Percentiles rank a stretch among this genome's conserved stretches.
Conservation (phyloP, 2,888 invertebrate species). For the Dicyrtomina minuta region DNA sequence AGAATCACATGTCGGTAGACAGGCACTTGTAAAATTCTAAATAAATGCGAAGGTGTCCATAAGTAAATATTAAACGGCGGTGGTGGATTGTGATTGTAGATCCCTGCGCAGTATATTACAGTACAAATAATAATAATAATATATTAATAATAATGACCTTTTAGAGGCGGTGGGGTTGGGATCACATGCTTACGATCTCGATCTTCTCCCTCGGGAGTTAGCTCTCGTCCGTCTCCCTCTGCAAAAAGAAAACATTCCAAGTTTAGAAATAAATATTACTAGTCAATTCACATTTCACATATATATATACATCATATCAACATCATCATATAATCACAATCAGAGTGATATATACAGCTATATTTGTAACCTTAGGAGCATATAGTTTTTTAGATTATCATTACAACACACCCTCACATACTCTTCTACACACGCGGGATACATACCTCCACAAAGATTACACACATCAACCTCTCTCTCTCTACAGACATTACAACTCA, state of each 20-base stretch:
- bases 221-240: constrained; percentile 53
- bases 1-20: background rate
- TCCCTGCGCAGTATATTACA: constrained; percentile 1
- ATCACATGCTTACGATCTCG: constrained; percentile 47
- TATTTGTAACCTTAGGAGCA: background rate
- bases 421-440: too few relatives aligned
- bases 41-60: too few relatives aligned
- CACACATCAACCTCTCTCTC: too few relatives aligned
- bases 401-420: too few relatives aligned
- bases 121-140: too few relatives aligned
- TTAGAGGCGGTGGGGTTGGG: constrained; percentile 50
- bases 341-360: background rate
- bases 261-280: constrained; percentile 22
- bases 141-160: constrained; percentile 44
- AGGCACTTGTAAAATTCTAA: too few relatives aligned
- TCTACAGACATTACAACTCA: too few relatives aligned
- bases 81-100: too few relatives aligned
- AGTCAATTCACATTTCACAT: constrained; percentile 18
- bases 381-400: background rate
- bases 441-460: too few relatives aligned
- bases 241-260: constrained; percentile 37
- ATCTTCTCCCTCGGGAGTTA: constrained; percentile 54
- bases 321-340: background rate
- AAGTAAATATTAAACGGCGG: too few relatives aligned
- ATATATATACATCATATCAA: background rate